Evolutionary conservation across 2,888 invertebrate genomes (phyloP), one percentile per base, ranked within the genome.

Genomic region (Argyresthia goedartella): DNA sequence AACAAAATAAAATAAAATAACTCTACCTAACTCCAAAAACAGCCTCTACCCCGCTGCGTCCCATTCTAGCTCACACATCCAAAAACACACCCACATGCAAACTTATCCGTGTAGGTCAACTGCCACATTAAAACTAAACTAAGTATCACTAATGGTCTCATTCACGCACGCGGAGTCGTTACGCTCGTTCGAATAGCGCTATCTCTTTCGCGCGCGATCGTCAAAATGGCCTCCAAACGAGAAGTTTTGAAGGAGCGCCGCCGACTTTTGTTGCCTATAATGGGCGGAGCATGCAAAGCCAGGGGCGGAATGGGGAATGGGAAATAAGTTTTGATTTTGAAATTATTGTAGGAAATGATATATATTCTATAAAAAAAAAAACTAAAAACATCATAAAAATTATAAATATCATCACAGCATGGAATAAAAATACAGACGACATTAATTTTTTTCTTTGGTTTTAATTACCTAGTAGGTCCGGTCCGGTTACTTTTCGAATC

Each of bases 181-280:
- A 71, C 61, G 65, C 66, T 58, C 56, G 57, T 59, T 54, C 56
- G 59, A 58, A 59, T 68, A 59, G 57, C 62, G 69, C 76, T 73
- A 63, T 86, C 85, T 76, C 78, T 62, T 59, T 86, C 73, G 56
- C 73, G 61, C 86, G 59, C 76, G 72, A 71, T 84, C 85, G 79
- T 86, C 85, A 86, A 86, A 86, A 86, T 86, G 86, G 86, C 85
- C 79, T 84, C 86, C 85, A 84, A 85, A 86, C 85, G 84, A 82
- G 85, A 82, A 85, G 78, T 86, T 86, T 85, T 85, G 86, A 86
- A 85, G 84, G 81, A 85, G 82, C 82, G 73, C 77, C 72, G 75
- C 81, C 80, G 80, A 85, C 85, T 86, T 86, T 85, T 86, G 86
- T 85, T 76, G 81, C 73, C 66, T 76, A 81, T 85, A 84, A 86